A percentile compares a stretch with the other conserved stretches of the same genome.
Conservation (phyloP, 2,888 invertebrate genomes). For the Meloe dianella region DNA sequence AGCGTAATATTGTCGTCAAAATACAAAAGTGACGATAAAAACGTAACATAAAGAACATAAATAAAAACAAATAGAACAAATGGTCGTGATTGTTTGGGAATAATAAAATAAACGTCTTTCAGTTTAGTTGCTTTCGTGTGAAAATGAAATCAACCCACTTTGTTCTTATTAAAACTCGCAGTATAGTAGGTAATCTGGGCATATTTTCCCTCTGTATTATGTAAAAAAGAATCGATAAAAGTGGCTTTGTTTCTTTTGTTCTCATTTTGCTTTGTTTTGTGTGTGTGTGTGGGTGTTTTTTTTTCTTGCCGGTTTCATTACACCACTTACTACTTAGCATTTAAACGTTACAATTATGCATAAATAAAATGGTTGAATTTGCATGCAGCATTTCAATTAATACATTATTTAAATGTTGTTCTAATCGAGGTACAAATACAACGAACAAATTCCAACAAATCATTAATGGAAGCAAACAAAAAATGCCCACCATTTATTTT, state of each 20-base stretch:
- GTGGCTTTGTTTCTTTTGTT: conserved; percentile 10
- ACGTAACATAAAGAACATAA: neutral
- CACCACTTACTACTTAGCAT: conserved; percentile 12
- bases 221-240: conserved; percentile 10
- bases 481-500: neutral
- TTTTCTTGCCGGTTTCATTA: neutral
- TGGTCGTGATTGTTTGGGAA: neutral
- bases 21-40: neutral
- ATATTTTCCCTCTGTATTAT: conserved; percentile 1
- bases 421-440: neutral
- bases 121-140: conserved; percentile 4
- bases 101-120: conserved; percentile 9
- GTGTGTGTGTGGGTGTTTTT: neutral
- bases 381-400: conserved; percentile 13
- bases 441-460: neutral
- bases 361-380: conserved; percentile 14
- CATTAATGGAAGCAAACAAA: neutral
- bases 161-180: neutral
- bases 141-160: conserved; percentile 5
- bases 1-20: neutral
- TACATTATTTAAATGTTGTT: conserved; percentile 14
- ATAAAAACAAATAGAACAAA: neutral
- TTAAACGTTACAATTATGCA: conserved; percentile 17
- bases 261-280: neutral
- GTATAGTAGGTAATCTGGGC: conserved; percentile 2